phyloP scores from a whole-genome alignment of 2,113 vertebrate genomes.

The Dipodomys spectabilis region DNA sequence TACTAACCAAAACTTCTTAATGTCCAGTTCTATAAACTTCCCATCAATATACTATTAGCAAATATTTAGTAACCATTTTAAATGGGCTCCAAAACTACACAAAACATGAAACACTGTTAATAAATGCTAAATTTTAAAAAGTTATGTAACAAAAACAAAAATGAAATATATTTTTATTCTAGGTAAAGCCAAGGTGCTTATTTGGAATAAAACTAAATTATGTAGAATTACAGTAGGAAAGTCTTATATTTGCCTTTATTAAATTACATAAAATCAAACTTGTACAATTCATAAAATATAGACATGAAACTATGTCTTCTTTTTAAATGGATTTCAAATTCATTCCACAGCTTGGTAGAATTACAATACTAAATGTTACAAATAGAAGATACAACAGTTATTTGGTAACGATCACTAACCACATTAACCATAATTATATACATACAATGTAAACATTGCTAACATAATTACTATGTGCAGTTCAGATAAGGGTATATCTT shows the following conservation, averaged over 20 bases:
- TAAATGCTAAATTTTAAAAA: constrained; percentile 14
- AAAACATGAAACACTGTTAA: constrained; percentile 48
- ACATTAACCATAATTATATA: constrained; percentile 46
- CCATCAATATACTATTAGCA: constrained; percentile 27
- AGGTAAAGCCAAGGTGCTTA: constrained; percentile 22
- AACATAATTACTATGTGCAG: neutral
- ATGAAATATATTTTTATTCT: constrained; percentile 38
- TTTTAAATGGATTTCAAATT: constrained; percentile 55
- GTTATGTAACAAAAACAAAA: constrained; percentile 3
- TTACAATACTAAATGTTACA: constrained; percentile 28
- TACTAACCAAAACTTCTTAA: constrained; percentile 14
- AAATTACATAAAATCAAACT: constrained; percentile 50
- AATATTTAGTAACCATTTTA: constrained; percentile 46
- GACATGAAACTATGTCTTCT: constrained; percentile 50
- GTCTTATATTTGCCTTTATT: constrained; percentile 23
- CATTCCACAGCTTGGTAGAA: constrained; percentile 7
- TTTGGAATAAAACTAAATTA: constrained; percentile 25
- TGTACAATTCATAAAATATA: neutral
- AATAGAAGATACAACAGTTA: constrained; percentile 22
- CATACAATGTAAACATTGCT: constrained; percentile 10
- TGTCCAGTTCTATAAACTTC: constrained; percentile 6
- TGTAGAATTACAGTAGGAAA: constrained; percentile 36
- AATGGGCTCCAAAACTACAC: constrained; percentile 14
- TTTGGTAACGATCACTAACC: constrained; percentile 53
- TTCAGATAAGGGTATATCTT: neutral